Evolutionary conservation across 2,113 vertebrate genomes (phyloP).

Genomic region (Gadus chalcogrammus): DNA sequence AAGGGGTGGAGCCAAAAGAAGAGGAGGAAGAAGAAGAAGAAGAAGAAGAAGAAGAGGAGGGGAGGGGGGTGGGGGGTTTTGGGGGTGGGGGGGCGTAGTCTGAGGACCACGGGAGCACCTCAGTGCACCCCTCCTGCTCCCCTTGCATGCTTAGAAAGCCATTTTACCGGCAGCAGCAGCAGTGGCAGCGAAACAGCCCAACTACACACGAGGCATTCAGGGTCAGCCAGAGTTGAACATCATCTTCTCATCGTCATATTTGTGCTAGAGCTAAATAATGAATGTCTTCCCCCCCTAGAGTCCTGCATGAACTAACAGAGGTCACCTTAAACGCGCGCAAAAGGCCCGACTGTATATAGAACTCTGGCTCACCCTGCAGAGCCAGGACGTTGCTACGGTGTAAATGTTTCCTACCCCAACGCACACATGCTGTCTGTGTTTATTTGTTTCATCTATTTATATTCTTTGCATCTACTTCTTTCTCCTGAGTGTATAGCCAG

Average conservation of each 20-base stretch:
- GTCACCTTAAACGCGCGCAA: conserved; percentile 62
- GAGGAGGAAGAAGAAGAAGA: neutral
- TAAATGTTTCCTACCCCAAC: no score
- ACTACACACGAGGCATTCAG: conserved; percentile 64
- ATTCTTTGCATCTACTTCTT: neutral
- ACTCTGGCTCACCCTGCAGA: conserved; percentile 15
- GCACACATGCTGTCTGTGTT: neutral
- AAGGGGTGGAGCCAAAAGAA: neutral
- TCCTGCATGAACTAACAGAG: conserved; percentile 64
- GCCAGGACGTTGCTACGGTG: no score
- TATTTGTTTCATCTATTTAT: conserved; percentile 37
- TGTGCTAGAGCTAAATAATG: conserved; percentile 78
- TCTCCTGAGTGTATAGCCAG: conserved; percentile 31
- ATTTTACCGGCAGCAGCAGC: conserved; percentile 62
- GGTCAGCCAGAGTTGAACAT: conserved; percentile 80
- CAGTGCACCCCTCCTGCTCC: conserved; percentile 20
- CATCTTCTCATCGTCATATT: conserved; percentile 81
- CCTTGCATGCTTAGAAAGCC: conserved; percentile 66
- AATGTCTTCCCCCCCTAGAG: conserved; percentile 64
- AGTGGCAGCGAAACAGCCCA: conserved; percentile 57
- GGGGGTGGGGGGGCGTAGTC: conserved; percentile 12
- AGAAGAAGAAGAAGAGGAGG: neutral
- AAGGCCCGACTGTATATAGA: conserved; percentile 23
- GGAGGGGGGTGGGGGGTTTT: neutral
- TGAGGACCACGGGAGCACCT: conserved; percentile 24